Conservation (phyloP, 2,888 invertebrate species). For the Blera fallax region DNA sequence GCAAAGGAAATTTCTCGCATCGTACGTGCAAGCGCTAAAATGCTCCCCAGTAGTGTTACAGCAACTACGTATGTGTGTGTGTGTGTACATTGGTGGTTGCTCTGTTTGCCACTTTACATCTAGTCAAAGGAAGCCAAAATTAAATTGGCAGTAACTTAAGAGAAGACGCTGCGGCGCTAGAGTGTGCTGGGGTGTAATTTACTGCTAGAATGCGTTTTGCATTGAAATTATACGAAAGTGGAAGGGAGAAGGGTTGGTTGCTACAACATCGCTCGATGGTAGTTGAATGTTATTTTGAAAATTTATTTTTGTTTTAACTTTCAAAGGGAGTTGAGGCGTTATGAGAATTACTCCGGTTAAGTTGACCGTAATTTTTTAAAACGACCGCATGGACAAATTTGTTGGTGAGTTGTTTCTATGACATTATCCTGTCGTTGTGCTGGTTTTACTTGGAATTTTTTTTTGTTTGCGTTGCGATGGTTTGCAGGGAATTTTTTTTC, state of each 20-base stretch:
- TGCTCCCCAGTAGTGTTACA: not conserved
- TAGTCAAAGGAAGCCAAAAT: slow-evolving; percentile 8
- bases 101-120: not conserved
- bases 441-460: too few relatives aligned
- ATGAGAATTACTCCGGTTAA: not conserved
- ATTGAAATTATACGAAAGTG: slow-evolving; percentile 25
- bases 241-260: not conserved
- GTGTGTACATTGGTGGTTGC: not conserved
- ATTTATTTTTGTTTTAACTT: not conserved
- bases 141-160: slow-evolving; percentile 2
- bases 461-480: too few relatives aligned
- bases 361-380: not conserved
- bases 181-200: slow-evolving; percentile 41
- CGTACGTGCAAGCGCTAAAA: not conserved
- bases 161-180: not conserved
- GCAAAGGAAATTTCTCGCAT: not conserved
- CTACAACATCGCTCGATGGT: not conserved
- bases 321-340: not conserved
- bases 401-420: not conserved
- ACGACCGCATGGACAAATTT: not conserved
- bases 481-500: too few relatives aligned
- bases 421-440: too few relatives aligned
- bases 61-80: not conserved
- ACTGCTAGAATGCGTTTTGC: slow-evolving; percentile 44
- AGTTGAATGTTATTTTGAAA: not conserved